Conservation (phyloP, 2,888 invertebrate species). For the Rhagonycha fulva region DNA sequence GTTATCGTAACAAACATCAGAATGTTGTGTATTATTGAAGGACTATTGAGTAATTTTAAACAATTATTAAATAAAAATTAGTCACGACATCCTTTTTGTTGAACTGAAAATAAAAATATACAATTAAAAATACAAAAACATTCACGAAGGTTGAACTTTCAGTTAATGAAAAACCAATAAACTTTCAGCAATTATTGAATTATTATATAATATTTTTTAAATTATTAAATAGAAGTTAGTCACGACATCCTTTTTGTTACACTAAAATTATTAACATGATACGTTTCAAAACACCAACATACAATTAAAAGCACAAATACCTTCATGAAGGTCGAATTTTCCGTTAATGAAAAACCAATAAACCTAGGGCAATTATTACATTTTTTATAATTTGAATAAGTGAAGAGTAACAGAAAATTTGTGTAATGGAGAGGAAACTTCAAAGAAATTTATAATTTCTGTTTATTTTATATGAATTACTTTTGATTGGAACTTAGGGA, state of each 20-base stretch:
- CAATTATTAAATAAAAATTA: no score
- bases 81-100: not conserved
- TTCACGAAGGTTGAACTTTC: not conserved
- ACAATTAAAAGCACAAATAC: not conserved
- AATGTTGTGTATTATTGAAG: no score
- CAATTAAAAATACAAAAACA: not conserved
- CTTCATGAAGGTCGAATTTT: not conserved
- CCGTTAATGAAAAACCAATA: not conserved
- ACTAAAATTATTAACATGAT: not conserved
- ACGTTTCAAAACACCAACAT: not conserved
- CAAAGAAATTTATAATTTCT: not conserved
- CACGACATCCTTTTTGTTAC: not conserved
- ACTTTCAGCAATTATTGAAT: not conserved
- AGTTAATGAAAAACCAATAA: not conserved
- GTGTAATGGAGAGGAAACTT: not conserved
- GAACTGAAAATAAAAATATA: not conserved
- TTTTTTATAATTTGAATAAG: not conserved
- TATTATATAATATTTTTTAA: no score
- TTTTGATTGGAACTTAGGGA: not conserved
- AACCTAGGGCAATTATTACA: not conserved
- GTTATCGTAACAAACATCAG: not conserved
- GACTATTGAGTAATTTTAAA: not conserved
- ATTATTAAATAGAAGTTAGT: no score
- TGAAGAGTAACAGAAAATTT: not conserved
- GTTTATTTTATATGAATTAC: not conserved